phyloP scores from a whole-genome alignment of 2,888 invertebrate species.

The Venusia cambrica region DNA sequence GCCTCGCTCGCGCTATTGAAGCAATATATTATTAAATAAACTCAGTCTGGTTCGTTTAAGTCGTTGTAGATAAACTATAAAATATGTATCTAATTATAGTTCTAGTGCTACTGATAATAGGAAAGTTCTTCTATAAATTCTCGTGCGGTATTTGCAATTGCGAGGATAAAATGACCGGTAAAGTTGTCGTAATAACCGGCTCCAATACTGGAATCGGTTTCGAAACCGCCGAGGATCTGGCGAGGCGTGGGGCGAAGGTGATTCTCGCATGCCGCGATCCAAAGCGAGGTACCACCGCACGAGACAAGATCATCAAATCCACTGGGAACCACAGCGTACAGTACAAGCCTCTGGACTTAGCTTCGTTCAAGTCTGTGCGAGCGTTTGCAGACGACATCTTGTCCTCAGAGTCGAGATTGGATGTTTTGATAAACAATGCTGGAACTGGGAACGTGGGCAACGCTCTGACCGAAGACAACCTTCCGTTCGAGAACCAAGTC shows the following conservation, averaged over 20 bases:
- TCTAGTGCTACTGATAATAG: slow-evolving; percentile 21
- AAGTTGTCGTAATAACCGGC: slow-evolving; percentile 57
- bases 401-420: slow-evolving; percentile 83
- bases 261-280: slow-evolving; percentile 76
- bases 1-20: background rate
- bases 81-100: slow-evolving; percentile 28
- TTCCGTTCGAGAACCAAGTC: slow-evolving; percentile 92
- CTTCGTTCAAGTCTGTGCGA: slow-evolving; percentile 86
- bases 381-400: slow-evolving; percentile 89
- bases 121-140: slow-evolving; percentile 34
- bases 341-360: slow-evolving; percentile 85
- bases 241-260: slow-evolving; percentile 71
- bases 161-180: slow-evolving; percentile 36
- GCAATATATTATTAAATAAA: background rate
- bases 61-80: background rate
- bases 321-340: slow-evolving; percentile 84
- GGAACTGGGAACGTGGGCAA: slow-evolving; percentile 85
- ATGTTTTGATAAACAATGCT: slow-evolving; percentile 92
- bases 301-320: slow-evolving; percentile 82
- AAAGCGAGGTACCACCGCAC: slow-evolving; percentile 40
- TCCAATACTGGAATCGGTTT: slow-evolving; percentile 54
- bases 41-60: too few species aligned
- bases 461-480: slow-evolving; percentile 86
- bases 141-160: slow-evolving; percentile 35
- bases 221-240: slow-evolving; percentile 55